Percentiles rank a stretch among this genome's conserved stretches.
These are phyloP conservation scores for Temnothorax nylanderi DNA, from an alignment of 1,140 invertebrate genomes.

Conservation along the genomic window DNA sequence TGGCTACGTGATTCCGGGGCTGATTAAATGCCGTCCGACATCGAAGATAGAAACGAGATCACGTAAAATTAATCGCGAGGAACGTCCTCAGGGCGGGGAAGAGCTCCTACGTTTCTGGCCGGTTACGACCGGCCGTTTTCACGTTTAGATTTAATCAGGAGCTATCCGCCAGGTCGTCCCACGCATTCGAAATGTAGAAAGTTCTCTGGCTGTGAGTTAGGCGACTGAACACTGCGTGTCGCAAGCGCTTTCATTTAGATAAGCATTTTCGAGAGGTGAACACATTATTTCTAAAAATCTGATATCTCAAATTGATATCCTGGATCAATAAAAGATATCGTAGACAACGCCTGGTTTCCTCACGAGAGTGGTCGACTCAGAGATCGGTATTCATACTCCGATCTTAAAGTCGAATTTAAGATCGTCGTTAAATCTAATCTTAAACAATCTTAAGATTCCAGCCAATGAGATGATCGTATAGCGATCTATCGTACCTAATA, in stretches of 20 bases:
- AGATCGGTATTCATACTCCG: background rate
- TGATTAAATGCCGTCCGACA: background rate
- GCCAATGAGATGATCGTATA: background rate
- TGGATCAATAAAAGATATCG: background rate
- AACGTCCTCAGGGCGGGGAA: background rate
- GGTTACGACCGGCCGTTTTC: background rate
- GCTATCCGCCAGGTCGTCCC: background rate
- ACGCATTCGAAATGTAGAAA: background rate
- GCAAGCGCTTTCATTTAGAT: background rate
- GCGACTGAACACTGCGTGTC: background rate
- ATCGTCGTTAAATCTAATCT: background rate
- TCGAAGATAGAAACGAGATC: background rate
- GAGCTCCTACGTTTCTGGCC: background rate
- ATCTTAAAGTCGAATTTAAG: background rate
- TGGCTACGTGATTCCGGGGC: background rate
- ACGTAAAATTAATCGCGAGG: background rate
- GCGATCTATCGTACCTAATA: too few species aligned
- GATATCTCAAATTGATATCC: background rate
- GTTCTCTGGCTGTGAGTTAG: background rate
- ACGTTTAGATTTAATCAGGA: conserved; percentile 10
- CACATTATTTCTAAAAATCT: background rate
- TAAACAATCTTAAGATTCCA: background rate
- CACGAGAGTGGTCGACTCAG: background rate
- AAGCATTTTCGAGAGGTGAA: background rate
- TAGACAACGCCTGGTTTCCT: background rate